Evolutionary conservation across 2,113 vertebrate species (phyloP), one percentile per base, ranked within the genome.

Genomic region (Polypterus senegalus): DNA sequence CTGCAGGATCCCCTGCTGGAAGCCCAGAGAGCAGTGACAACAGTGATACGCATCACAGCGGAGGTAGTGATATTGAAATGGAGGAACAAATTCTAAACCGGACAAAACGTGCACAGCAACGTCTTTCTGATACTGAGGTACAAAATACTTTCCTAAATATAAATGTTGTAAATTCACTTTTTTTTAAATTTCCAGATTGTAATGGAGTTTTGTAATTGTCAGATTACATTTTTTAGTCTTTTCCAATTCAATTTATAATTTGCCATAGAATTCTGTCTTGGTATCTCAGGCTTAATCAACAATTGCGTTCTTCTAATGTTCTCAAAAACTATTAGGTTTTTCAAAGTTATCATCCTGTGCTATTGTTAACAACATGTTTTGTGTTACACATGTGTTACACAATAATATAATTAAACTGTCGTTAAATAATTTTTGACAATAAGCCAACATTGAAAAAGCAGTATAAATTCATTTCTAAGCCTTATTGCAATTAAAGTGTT

Each of bases 11-110:
- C 3, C 92, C 94, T 9, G 93, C 92, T 1, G 93, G 89, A 59
- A 99, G 96, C 62, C 96, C 96, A 5, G 94, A 99, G 77, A 99
- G 96, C 66, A 99, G 96, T 51, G 94, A 98, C 80, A 98, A 98
- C 79, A 98, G 94, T 53, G 96, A 99, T 80, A 97, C 94, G 0
- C 95, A 98, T 73, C 94, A 97, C 73, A 99, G 96, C 62, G 94
- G 91, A 59, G 93, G 90, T 68, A 98, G 94, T 66, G 96, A 99
- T 77, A 94, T 98, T 76, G 96, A 98, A 83, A 98, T 97, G 92
- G 95, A 98, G 52, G 95, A 97, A 4, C 93, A 94, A 61, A 88
- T 97, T 72, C 91, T 97, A 71, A 89, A 83, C 47, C 83, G 94
- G 70, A 85, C 90, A 60, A 98, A 97, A 74, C 90, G 93, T 4